A percentile compares a stretch with the other conserved stretches of the same genome.
Conservation (phyloP, 2,797 vertebrate genomes). For the Leucoraja ocellata region DNA sequence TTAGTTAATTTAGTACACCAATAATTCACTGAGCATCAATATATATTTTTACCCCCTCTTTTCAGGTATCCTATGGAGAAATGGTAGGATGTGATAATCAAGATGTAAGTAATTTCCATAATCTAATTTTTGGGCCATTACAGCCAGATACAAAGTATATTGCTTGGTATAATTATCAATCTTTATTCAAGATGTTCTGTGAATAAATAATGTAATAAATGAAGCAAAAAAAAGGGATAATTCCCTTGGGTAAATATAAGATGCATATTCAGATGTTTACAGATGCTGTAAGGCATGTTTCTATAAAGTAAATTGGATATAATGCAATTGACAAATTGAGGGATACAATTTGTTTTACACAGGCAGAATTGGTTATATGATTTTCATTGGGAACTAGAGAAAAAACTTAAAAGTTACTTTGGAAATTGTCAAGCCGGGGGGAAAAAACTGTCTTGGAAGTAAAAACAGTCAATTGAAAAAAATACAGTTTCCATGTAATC, state of each 20-base stretch:
- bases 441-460: no score
- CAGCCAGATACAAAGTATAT: not conserved
- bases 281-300: no score
- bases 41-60: conserved; percentile 14
- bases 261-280: not conserved
- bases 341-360: no score
- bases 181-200: conserved; percentile 7
- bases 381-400: no score
- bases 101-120: conserved; percentile 75
- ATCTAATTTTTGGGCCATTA: not conserved
- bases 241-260: not conserved
- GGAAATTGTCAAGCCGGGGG: no score
- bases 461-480: no score
- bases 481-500: no score
- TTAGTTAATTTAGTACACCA: not conserved
- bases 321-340: no score
- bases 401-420: no score
- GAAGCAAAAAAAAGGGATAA: not conserved
- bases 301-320: no score
- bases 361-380: no score
- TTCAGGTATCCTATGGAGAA: conserved; percentile 93
- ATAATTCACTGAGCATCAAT: conserved; percentile 3
- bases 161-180: not conserved
- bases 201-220: not conserved
- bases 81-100: conserved; percentile 99